A percentile compares a stretch with the other conserved stretches of the same genome.
phyloP scores from a whole-genome alignment of 2,113 vertebrate genomes.

The Rallus limicola region DNA sequence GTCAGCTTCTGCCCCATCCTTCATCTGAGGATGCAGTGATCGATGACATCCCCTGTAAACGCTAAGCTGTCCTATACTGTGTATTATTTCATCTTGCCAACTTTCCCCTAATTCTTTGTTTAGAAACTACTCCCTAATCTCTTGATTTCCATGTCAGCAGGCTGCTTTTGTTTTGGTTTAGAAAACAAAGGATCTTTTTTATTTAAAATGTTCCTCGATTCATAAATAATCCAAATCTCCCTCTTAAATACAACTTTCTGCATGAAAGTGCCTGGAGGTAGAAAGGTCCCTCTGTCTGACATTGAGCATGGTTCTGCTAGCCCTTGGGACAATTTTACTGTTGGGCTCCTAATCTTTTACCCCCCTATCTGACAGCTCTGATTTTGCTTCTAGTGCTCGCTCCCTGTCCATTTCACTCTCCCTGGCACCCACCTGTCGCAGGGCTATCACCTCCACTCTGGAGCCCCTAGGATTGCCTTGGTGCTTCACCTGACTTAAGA shows the following conservation, averaged over 20 bases:
- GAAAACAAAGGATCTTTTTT: not conserved
- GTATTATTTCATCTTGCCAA: not conserved
- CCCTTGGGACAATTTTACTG: not conserved
- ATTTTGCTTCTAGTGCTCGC: not conserved
- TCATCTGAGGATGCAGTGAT: not conserved
- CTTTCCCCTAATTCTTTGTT: not conserved
- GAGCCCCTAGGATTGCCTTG: not conserved
- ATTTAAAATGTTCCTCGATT: not conserved
- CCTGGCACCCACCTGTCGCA: not conserved
- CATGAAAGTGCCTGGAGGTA: not conserved
- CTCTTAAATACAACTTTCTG: not conserved
- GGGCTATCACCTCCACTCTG: not conserved
- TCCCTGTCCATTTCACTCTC: not conserved
- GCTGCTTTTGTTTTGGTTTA: not conserved
- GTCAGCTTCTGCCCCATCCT: not conserved
- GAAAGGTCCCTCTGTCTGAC: not conserved
- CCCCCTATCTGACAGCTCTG: not conserved
- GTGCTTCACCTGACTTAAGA: not conserved
- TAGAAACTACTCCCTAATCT: not conserved
- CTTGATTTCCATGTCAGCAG: not conserved
- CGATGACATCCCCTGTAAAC: not conserved
- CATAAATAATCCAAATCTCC: not conserved
- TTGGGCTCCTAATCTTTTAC: not conserved
- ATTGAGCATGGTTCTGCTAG: not conserved
- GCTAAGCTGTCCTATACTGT: not conserved